phyloP scores from a whole-genome alignment of 37 sponge, comb jelly and placozoan species.

The Chondrosia reniformis region DNA sequence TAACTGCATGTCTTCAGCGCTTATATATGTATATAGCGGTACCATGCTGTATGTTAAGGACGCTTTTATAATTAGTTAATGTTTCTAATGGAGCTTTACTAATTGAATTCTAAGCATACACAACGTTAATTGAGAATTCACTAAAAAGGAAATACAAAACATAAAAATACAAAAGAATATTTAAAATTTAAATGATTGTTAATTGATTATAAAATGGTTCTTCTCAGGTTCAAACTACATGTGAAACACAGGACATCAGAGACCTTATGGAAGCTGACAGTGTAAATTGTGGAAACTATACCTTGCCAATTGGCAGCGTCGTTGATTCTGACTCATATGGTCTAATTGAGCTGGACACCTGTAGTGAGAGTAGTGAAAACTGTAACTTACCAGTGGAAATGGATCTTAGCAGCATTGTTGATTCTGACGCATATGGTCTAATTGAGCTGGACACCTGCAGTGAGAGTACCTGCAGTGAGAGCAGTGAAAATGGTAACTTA shows the following conservation, averaged over 20 bases:
- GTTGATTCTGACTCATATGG: not conserved
- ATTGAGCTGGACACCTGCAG: constrained; percentile 23
- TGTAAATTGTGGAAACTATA: not conserved
- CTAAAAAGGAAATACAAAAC: not conserved
- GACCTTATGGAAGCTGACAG: not conserved
- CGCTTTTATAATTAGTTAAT: too few species aligned
- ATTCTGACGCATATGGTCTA: not conserved
- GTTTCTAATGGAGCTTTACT: too few species aligned
- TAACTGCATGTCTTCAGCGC: too few species aligned
- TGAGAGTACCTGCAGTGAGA: not conserved
- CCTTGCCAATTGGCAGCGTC: not conserved
- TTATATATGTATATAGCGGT: too few species aligned
- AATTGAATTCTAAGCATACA: too few species aligned
- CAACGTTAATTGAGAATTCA: not conserved
- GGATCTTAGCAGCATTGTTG: too few species aligned
- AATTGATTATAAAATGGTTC: not conserved
- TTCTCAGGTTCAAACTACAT: not conserved
- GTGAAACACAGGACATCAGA: not conserved
- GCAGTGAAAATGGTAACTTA: not conserved
- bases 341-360: not conserved
- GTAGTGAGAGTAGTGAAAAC: constrained; percentile 3
- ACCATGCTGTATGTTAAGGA: too few species aligned
- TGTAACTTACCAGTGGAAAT: not conserved
- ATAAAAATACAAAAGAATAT: too few species aligned
- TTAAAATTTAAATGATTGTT: not conserved